A percentile compares a stretch with the other conserved stretches of the same genome.
These are phyloP conservation scores for Myripristis murdjan DNA, from an alignment of 2,797 vertebrate species.

Conservation along the genomic window DNA sequence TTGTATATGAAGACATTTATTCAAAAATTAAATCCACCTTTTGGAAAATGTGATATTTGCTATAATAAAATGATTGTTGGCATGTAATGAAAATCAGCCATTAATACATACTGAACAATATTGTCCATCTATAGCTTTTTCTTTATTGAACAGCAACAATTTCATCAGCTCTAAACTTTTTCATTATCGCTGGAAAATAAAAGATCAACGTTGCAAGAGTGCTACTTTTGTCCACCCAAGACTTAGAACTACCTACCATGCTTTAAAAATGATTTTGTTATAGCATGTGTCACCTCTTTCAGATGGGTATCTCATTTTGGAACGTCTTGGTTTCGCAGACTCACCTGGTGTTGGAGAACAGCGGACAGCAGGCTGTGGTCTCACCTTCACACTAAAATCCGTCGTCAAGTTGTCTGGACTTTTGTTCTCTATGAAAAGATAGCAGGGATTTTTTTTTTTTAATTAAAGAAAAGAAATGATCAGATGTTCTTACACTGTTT, in stretches of 20 bases:
- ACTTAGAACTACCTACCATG: not conserved
- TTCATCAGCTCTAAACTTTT: no score
- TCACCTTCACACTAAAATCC: constrained; percentile 88
- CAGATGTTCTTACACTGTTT: no score
- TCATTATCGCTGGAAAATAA: no score
- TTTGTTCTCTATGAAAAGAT: constrained; percentile 79
- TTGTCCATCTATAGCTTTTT: not conserved
- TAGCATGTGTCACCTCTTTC: not conserved
- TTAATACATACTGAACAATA: no score
- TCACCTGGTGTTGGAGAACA: constrained; percentile 90
- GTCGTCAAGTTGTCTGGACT: constrained; percentile 88
- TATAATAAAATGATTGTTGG: no score
- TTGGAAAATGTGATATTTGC: no score
- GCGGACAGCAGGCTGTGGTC: constrained; percentile 85
- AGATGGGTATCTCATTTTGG: no score
- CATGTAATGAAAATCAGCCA: no score
- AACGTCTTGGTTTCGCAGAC: not conserved
- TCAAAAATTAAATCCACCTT: not conserved
- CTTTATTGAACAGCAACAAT: no score
- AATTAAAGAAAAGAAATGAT: no score
- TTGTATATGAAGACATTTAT: not conserved
- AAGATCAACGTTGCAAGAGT: no score
- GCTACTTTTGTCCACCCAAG: not conserved
- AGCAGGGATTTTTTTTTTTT: no score
- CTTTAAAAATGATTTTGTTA: not conserved